These are phyloP conservation scores for Hemithea aestivaria DNA, from an alignment of 2,888 invertebrate species.

Conservation along the genomic window DNA sequence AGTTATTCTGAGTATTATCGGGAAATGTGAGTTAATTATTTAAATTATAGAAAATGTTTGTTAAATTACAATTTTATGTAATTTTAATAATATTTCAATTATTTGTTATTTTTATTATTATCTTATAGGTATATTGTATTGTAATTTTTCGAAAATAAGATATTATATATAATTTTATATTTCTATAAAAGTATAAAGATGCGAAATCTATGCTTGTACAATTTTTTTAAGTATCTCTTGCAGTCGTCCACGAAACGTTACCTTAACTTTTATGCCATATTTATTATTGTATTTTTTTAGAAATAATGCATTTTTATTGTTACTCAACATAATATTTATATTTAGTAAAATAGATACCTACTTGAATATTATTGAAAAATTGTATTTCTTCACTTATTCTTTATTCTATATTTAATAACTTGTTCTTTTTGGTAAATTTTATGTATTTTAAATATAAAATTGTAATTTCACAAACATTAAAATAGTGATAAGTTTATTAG, in stretches of 20 bases:
- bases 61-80: conserved; percentile 17
- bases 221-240: too few species aligned
- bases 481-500: conserved; percentile 15
- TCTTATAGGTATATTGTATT: too few species aligned
- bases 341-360: too few species aligned
- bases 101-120: not conserved
- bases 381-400: too few species aligned
- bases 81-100: not conserved
- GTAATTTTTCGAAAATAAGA: not conserved
- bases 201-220: too few species aligned
- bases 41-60: conserved; percentile 8
- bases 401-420: too few species aligned
- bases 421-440: too few species aligned
- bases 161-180: conserved; percentile 2
- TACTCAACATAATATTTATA: not conserved
- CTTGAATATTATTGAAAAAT: too few species aligned
- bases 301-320: not conserved
- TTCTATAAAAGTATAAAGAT: too few species aligned
- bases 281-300: not conserved
- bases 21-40: conserved; percentile 15
- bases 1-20: conserved; percentile 13
- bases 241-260: too few species aligned
- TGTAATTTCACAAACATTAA: conserved; percentile 16
- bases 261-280: too few species aligned
- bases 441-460: conserved; percentile 2